Percentiles rank a stretch among this genome's conserved stretches.
Evolutionary conservation across 2,113 vertebrate genomes (phyloP).

Genomic region (Ancistrus triradiatus): DNA sequence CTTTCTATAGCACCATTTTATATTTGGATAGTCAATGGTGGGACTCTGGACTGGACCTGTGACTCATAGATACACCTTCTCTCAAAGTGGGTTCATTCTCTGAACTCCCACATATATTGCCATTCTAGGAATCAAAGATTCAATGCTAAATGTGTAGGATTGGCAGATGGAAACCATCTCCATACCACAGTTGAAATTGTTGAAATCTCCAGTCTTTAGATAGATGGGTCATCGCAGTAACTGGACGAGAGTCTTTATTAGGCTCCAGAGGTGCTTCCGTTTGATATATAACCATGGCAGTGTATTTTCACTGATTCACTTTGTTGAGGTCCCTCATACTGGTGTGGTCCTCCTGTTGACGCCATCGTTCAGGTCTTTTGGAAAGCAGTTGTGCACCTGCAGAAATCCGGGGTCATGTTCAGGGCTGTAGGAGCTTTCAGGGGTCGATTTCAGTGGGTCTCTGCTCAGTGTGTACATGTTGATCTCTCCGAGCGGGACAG

Average conservation of each 20-base stretch:
- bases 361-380: constrained; percentile 89
- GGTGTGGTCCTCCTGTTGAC: constrained; percentile 93
- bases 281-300: too few relatives aligned
- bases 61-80: not conserved
- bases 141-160: too few relatives aligned
- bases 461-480: constrained; percentile 94
- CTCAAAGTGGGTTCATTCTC: not conserved
- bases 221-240: constrained; percentile 8
- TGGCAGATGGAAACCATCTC: too few relatives aligned
- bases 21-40: not conserved
- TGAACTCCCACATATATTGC: not conserved
- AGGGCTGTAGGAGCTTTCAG: constrained; percentile 84
- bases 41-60: not conserved
- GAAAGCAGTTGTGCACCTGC: constrained; percentile 95
- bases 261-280: too few relatives aligned
- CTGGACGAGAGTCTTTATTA: too few relatives aligned
- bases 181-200: too few relatives aligned
- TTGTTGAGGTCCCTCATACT: constrained; percentile 70
- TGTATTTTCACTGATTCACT: not conserved
- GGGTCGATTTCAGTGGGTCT: constrained; percentile 80
- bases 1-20: not conserved
- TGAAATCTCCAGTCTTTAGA: constrained; percentile 5
- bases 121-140: not conserved
- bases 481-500: constrained; percentile 86
- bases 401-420: constrained; percentile 88